Conservation (phyloP, 2,888 invertebrate species). For the Dolomedes plantarius region DNA sequence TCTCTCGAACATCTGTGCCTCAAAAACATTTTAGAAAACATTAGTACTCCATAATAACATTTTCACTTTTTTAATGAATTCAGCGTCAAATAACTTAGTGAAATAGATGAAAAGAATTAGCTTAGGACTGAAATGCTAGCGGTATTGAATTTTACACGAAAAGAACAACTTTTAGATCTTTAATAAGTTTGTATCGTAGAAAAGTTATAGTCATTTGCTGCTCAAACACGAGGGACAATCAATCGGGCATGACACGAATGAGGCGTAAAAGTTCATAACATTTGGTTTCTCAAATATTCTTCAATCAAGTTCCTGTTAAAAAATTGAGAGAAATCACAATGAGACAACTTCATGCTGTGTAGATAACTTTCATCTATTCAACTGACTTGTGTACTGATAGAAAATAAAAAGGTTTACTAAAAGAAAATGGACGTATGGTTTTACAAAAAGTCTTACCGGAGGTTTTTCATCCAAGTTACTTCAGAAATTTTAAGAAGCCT, state of each 20-base stretch:
- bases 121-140: slow-evolving; percentile 1
- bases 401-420: too few species aligned
- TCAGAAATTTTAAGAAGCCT: too few species aligned
- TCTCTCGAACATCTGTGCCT: neutral
- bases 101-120: neutral
- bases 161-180: slow-evolving; percentile 23
- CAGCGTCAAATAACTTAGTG: neutral
- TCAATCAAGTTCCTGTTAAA: too few species aligned
- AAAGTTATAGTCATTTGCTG: slow-evolving; percentile 38
- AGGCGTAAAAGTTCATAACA: too few species aligned
- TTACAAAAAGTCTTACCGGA: too few species aligned
- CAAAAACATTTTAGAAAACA: neutral
- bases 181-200: slow-evolving; percentile 47
- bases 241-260: neutral
- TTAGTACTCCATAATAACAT: neutral
- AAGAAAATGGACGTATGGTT: too few species aligned
- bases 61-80: slow-evolving; percentile 25
- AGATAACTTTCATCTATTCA: too few species aligned
- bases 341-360: too few species aligned
- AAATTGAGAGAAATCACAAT: too few species aligned
- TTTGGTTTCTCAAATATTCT: too few species aligned
- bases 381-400: too few species aligned
- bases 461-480: too few species aligned
- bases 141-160: neutral
- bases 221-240: slow-evolving; percentile 64